phyloP scores from a whole-genome alignment of 2,888 invertebrate species.

The Agonopterix heracliana region DNA sequence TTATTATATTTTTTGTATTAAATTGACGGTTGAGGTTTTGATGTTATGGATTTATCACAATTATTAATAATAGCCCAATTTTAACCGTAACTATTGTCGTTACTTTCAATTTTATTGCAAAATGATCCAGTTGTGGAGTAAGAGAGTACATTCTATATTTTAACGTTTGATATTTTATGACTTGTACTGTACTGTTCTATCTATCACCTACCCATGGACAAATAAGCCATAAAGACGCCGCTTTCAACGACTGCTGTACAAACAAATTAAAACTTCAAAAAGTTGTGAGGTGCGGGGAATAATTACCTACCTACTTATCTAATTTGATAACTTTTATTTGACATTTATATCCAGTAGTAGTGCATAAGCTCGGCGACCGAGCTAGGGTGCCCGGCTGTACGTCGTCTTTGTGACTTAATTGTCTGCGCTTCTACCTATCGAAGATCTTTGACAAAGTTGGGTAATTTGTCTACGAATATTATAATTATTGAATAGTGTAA shows the following conservation, averaged over 20 bases:
- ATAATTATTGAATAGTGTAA: not conserved
- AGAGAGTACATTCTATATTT: constrained; percentile 29
- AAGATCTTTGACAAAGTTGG: not conserved
- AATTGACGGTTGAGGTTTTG: constrained; percentile 28
- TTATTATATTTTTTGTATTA: constrained; percentile 42
- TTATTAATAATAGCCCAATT: constrained; percentile 21
- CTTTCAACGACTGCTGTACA: too few relatives aligned
- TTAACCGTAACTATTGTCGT: constrained; percentile 9
- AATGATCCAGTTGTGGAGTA: constrained; percentile 44
- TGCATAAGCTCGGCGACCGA: too few relatives aligned
- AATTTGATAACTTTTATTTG: too few relatives aligned
- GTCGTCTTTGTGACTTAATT: not conserved
- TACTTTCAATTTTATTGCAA: constrained; percentile 9
- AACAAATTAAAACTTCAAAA: too few relatives aligned
- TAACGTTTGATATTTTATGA: constrained; percentile 34
- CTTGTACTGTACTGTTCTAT: constrained; percentile 28
- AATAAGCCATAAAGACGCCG: too few relatives aligned
- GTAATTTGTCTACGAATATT: not conserved
- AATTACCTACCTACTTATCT: too few relatives aligned
- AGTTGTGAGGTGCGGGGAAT: too few relatives aligned
- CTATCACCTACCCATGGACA: too few relatives aligned
- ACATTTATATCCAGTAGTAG: too few relatives aligned
- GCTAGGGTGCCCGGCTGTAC: too few relatives aligned
- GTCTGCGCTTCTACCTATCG: constrained; percentile 5
- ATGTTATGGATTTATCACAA: constrained; percentile 28